These are phyloP conservation scores for Andrena dorsata DNA, from an alignment of 2,888 invertebrate genomes.

Conservation along the genomic window DNA sequence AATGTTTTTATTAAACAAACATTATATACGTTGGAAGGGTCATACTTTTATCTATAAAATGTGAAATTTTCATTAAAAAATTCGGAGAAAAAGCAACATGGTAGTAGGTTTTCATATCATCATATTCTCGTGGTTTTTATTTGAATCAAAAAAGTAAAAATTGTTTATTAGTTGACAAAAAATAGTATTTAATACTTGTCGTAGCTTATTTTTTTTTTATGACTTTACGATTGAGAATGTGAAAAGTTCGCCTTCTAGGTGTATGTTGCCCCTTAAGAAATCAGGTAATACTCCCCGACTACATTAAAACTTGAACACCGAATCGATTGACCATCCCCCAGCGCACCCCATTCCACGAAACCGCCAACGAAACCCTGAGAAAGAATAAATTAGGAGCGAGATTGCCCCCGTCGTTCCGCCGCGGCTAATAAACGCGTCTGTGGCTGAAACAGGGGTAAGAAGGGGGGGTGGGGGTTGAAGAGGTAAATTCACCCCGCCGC, in stretches of 20 bases:
- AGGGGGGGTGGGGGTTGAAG: not conserved
- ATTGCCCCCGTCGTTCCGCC: not conserved
- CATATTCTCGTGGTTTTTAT: too few species aligned
- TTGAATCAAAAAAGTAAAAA: too few species aligned
- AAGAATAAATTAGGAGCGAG: constrained; percentile 40
- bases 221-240: too few species aligned
- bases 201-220: too few species aligned
- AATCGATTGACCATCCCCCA: not conserved
- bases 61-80: too few species aligned
- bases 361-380: not conserved
- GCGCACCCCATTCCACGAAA: not conserved
- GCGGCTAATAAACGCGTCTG: constrained; percentile 37
- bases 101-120: too few species aligned
- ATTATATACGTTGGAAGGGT: too few species aligned
- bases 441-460: not conserved
- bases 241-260: not conserved
- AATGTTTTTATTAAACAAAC: too few species aligned
- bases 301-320: not conserved
- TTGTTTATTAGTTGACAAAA: too few species aligned
- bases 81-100: too few species aligned
- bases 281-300: not conserved
- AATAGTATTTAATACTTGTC: too few species aligned
- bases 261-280: not conserved
- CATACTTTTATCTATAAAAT: too few species aligned
- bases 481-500: constrained; percentile 39